phyloP scores from a whole-genome alignment of 2,113 vertebrate species.

The Sorex araneus region DNA sequence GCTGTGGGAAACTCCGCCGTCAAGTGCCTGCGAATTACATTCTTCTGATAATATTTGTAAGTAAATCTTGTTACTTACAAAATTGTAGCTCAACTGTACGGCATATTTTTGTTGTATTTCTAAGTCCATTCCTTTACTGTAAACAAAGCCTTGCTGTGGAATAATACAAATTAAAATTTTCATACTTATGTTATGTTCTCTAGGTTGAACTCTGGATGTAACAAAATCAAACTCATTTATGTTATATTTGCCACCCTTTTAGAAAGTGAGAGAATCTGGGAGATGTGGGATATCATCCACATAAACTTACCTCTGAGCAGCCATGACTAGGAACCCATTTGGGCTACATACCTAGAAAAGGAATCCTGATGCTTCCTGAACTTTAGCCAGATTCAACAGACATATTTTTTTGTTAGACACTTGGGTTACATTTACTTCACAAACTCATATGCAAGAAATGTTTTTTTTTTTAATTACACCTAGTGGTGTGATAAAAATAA shows the following conservation, averaged over 20 bases:
- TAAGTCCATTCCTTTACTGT: not conserved
- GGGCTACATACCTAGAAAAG: not conserved
- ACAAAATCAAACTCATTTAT: not conserved
- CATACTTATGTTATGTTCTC: not conserved
- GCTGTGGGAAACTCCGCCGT: conserved; percentile 89
- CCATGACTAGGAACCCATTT: not conserved
- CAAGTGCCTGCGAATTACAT: conserved; percentile 92
- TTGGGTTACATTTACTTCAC: not conserved
- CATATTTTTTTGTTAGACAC: not conserved
- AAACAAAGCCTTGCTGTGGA: not conserved
- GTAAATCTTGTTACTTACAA: conserved; percentile 76
- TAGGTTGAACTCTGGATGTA: not conserved
- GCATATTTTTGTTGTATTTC: not conserved
- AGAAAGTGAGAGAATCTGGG: not conserved
- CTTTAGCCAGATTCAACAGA: not conserved
- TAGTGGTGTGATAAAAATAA: too few species aligned
- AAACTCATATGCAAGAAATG: not conserved
- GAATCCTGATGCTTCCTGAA: too few species aligned
- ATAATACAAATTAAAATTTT: not conserved
- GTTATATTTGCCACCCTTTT: not conserved
- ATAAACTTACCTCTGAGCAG: not conserved
- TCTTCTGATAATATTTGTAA: conserved; percentile 92
- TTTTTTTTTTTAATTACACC: too few species aligned
- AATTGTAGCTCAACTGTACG: not conserved
- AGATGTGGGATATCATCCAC: accelerated